phyloP scores from a whole-genome alignment of 2,113 vertebrate genomes.

The Notothenia coriiceps region DNA sequence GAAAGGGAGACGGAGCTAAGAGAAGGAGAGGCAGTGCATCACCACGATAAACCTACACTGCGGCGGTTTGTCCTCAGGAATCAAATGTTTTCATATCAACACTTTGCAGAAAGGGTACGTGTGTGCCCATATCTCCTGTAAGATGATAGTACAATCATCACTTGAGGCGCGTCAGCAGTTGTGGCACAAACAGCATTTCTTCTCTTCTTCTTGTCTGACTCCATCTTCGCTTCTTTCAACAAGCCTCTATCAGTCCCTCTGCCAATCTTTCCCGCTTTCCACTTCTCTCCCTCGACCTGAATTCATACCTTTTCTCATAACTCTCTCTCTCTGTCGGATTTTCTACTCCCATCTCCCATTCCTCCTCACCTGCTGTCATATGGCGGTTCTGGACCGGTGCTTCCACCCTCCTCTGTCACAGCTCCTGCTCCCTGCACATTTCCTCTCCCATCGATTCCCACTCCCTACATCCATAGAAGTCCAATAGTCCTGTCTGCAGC shows the following conservation, averaged over 20 bases:
- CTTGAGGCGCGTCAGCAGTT: constrained; percentile 68
- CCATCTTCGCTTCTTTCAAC: constrained; percentile 66
- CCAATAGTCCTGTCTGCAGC: constrained; percentile 59
- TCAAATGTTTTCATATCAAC: constrained; percentile 69
- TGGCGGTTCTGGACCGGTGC: constrained; percentile 64
- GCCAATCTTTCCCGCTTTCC: constrained; percentile 58
- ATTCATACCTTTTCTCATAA: constrained; percentile 56
- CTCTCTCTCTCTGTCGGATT: constrained; percentile 51
- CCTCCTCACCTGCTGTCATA: constrained; percentile 73
- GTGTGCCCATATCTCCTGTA: constrained; percentile 57
- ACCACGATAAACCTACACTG: constrained; percentile 54
- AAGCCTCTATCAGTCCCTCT: constrained; percentile 58
- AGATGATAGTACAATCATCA: constrained; percentile 71
- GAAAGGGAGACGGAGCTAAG: constrained; percentile 29
- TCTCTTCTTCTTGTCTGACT: constrained; percentile 73
- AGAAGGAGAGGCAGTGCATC: constrained; percentile 15
- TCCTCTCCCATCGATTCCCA: constrained; percentile 68
- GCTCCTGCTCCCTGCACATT: constrained; percentile 64
- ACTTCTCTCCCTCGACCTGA: constrained; percentile 44
- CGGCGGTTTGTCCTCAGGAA: constrained; percentile 57
- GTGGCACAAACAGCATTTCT: constrained; percentile 70
- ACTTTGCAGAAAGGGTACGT: constrained; percentile 24
- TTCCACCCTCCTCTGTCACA: constrained; percentile 65
- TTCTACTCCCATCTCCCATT: constrained; percentile 59
- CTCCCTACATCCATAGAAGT: constrained; percentile 49